Evolutionary conservation across 2,797 vertebrate species (phyloP).

Genomic region (Platyrinchus mystaceus): DNA sequence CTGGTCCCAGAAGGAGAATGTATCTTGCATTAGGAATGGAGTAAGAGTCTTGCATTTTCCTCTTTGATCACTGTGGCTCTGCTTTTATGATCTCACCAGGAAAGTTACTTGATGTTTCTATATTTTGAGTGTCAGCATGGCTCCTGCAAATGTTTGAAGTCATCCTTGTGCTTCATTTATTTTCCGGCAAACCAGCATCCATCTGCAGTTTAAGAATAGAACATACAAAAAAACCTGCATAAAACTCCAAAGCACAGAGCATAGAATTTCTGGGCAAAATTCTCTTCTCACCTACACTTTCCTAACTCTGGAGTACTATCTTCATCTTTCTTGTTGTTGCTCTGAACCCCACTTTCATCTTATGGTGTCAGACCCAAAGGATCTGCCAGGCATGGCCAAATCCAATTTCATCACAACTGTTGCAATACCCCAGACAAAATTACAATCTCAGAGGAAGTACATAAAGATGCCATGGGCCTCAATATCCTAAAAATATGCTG

Average conservation of each 20-base stretch:
- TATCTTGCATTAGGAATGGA: background rate
- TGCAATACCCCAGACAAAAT: conserved; percentile 10
- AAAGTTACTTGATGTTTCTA: background rate
- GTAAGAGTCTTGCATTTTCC: background rate
- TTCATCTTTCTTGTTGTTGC: background rate
- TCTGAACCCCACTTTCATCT: background rate
- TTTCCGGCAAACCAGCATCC: conserved; percentile 5
- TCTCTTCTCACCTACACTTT: background rate
- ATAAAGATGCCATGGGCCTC: background rate
- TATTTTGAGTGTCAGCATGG: background rate
- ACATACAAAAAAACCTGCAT: background rate
- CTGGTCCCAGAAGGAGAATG: background rate
- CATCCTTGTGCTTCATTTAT: background rate
- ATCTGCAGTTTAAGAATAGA: conserved; percentile 21
- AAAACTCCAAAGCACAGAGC: background rate
- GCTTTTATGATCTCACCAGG: background rate
- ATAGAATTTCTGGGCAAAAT: background rate
- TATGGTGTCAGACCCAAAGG: background rate
- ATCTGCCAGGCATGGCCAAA: background rate
- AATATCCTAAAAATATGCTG: background rate
- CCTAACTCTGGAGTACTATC: background rate
- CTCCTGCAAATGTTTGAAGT: conserved; percentile 27
- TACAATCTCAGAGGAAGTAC: conserved; percentile 31
- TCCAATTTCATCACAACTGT: conserved; percentile 18
- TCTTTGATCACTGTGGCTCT: background rate